A percentile compares a stretch with the other conserved stretches of the same genome.
phyloP scores from a whole-genome alignment of 2,113 vertebrate genomes.

The Thoracochromis brauschi region DNA sequence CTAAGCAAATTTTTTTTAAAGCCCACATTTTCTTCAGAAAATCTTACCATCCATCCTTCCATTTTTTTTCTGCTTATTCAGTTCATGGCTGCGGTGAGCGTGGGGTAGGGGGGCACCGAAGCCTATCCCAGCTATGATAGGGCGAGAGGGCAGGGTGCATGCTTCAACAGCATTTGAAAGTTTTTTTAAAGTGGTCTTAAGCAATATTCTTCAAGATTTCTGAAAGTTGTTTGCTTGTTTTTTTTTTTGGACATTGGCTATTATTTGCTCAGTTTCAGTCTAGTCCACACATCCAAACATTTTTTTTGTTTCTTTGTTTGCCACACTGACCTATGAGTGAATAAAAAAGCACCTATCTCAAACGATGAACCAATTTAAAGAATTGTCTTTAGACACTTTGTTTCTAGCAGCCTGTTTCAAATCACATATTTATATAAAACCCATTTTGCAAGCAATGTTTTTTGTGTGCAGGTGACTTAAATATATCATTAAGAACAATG shows the following conservation, averaged over 20 bases:
- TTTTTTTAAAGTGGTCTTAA: background rate
- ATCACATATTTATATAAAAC: background rate
- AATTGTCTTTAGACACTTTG: background rate
- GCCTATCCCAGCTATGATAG: background rate
- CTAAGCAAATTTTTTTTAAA: fast-evolving
- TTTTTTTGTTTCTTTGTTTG: background rate
- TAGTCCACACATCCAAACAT: background rate
- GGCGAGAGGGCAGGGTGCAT: background rate
- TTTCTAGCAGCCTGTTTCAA: background rate
- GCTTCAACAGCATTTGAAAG: background rate
- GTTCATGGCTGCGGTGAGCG: background rate
- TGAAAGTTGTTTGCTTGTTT: background rate
- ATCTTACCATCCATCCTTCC: background rate
- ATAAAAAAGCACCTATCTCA: background rate
- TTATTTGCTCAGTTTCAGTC: background rate
- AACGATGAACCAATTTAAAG: background rate
- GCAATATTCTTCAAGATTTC: background rate
- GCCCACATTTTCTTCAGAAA: background rate
- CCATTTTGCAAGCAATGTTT: background rate
- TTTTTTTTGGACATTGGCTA: background rate
- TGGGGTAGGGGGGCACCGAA: background rate
- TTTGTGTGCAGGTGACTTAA: background rate
- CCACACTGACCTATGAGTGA: background rate
- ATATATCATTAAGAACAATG: background rate
- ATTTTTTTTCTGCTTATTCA: background rate